Evolutionary conservation across 2,113 vertebrate genomes (phyloP).

Genomic region (Dasyornis broadbenti): DNA sequence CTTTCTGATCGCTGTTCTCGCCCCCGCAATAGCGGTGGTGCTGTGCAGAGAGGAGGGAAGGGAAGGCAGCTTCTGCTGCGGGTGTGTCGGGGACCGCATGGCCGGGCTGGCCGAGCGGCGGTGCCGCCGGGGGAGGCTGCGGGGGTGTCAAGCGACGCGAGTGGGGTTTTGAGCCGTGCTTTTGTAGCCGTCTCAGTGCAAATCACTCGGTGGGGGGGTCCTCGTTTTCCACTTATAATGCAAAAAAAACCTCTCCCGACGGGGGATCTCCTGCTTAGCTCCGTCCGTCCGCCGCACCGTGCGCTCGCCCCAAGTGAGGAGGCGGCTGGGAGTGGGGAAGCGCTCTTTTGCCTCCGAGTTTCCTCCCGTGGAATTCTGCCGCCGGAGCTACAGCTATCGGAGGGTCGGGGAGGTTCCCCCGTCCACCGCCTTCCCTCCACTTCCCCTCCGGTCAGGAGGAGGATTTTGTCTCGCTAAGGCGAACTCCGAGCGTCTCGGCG

Average conservation of each 20-base stretch:
- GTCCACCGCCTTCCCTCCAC: neutral
- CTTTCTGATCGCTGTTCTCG: neutral
- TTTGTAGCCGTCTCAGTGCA: neutral
- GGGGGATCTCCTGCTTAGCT: neutral
- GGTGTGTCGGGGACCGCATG: accelerated
- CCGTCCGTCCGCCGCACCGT: neutral
- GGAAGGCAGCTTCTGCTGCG: neutral
- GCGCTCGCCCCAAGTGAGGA: neutral
- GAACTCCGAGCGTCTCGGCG: neutral
- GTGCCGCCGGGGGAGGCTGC: neutral
- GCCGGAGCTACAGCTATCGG: neutral
- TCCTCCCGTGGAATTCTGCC: neutral
- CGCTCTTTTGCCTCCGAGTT: neutral
- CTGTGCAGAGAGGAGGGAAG: no score
- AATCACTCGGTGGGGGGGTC: accelerated
- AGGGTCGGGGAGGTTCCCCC: neutral
- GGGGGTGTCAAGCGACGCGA: neutral
- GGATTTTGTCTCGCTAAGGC: neutral
- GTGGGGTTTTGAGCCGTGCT: neutral
- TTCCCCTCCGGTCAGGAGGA: neutral
- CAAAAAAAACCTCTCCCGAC: neutral
- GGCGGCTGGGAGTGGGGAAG: neutral
- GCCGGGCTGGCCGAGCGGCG: accelerated
- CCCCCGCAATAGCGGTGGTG: neutral
- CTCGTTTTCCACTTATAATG: neutral